Percentiles rank a stretch among this genome's conserved stretches.
Conservation (phyloP, 2,113 vertebrate genomes). For the Malurus alboscapulatus region DNA sequence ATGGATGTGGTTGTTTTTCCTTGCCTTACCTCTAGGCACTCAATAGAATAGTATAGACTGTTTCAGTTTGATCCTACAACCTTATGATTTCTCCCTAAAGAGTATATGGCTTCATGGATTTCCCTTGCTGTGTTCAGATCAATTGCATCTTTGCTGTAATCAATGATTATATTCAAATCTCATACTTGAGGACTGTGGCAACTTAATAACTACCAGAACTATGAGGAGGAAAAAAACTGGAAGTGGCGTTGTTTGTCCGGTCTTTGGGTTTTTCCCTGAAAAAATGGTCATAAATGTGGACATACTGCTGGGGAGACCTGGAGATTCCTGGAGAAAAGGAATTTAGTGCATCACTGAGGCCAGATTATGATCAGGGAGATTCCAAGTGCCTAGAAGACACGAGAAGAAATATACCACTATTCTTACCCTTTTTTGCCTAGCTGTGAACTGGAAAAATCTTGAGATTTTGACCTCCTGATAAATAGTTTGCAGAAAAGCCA, state of each 20-base stretch:
- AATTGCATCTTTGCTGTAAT: background rate
- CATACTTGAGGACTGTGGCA: background rate
- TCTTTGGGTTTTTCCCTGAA: background rate
- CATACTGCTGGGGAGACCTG: accelerated
- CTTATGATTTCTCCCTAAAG: background rate
- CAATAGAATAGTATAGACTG: background rate
- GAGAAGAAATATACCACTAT: background rate
- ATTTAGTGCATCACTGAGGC: background rate
- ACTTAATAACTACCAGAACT: background rate
- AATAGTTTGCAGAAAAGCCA: background rate
- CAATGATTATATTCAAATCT: background rate
- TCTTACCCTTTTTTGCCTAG: background rate
- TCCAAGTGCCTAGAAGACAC: background rate
- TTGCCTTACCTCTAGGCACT: background rate
- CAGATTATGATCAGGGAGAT: background rate
- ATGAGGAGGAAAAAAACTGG: accelerated
- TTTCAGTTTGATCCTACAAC: background rate
- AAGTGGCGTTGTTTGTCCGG: background rate
- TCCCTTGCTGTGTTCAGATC: background rate
- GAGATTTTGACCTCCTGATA: background rate
- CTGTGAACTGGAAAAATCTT: background rate
- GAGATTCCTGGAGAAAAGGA: background rate
- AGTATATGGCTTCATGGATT: background rate
- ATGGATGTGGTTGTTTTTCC: background rate
- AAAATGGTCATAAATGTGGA: background rate